Base-by-base conservation (phyloP, 2,797 vertebrate genomes). In the Bovichtus variegatus region DNA sequence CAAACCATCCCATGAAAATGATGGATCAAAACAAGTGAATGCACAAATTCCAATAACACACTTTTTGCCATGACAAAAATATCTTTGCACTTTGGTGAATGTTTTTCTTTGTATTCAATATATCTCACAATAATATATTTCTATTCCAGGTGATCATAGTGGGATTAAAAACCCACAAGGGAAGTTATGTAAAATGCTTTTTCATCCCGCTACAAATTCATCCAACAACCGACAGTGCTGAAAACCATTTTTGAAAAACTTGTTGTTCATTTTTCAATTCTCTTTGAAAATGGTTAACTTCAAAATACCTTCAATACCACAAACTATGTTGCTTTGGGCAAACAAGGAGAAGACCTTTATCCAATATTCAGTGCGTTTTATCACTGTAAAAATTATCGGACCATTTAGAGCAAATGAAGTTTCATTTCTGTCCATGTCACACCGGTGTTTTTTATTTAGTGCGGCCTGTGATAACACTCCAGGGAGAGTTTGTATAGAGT, bases 371-470 rank as follows among this genome's bases (percentile, higher is more conserved):
- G 4, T 60, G 18, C 51, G 49, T 77, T 40, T 41, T 57, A 55
- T 67, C n/a, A n/a, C n/a, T n/a, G n/a, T 74, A 25, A 66, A 61
- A 81, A 76, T 61, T 75, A 46, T 70, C 64, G 49, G 61, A 61
- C 55, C 47, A 61, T 70, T 87, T 81, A 80, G 76, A 84, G 76
- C 59, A 67, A 62, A 77, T 89, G 82, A 71, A 69, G 68, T 87
- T 83, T 66, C 1, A 77, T 89, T 75, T 87, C 57, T 76, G 67
- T 71, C 46, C 40, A 58, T 71, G 80, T 78, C 68, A 78, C 51
- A 34, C 62, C 29, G 60, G 25, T 78, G 65, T 85, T 86, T 74
- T 85, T 90, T 74, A 87, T 92, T 91, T 89, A 62, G 67, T 27
- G 59, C 34, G 49, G 69, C 76, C 74, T 43, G 29, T 82, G 82